phyloP scores from a whole-genome alignment of 2,888 invertebrate species.

The Diarsia mendica region DNA sequence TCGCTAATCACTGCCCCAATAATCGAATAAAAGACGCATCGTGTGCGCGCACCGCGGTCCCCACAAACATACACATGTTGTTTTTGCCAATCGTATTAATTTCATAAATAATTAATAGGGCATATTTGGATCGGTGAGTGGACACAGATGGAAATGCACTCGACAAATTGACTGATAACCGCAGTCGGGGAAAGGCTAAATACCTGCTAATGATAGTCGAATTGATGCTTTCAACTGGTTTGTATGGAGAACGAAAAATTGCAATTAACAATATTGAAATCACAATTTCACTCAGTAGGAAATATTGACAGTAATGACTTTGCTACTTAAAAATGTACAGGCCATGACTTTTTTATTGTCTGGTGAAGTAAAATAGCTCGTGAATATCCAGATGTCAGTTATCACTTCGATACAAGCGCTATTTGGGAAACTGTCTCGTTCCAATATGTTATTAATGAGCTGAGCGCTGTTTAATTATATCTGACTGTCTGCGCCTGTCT shows the following conservation, averaged over 20 bases:
- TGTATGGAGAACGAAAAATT: constrained; percentile 44
- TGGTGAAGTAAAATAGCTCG: constrained; percentile 53
- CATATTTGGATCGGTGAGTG: constrained; percentile 84
- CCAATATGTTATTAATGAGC: constrained; percentile 63
- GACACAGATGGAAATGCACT: constrained; percentile 87
- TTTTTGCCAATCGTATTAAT: constrained; percentile 86
- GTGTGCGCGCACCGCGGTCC: constrained; percentile 69
- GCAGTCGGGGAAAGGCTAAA: constrained; percentile 88
- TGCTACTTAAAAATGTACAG: constrained; percentile 33
- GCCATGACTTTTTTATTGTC: constrained; percentile 40
- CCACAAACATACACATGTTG: constrained; percentile 73
- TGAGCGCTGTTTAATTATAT: constrained; percentile 66
- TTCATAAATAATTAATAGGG: constrained; percentile 88
- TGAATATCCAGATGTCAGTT: constrained; percentile 49
- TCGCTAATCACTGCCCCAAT: constrained; percentile 73
- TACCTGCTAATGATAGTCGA: constrained; percentile 88
- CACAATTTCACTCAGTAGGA: constrained; percentile 25
- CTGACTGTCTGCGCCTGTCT: constrained; percentile 61
- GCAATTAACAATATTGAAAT: constrained; percentile 55
- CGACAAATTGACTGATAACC: constrained; percentile 89
- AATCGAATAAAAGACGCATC: constrained; percentile 82
- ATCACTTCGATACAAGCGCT: constrained; percentile 56
- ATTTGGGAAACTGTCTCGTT: constrained; percentile 61
- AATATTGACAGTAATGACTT: constrained; percentile 53
- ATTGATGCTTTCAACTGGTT: constrained; percentile 77